Evolutionary conservation across 2,888 invertebrate species (phyloP).

Genomic region (Blomia tropicalis): DNA sequence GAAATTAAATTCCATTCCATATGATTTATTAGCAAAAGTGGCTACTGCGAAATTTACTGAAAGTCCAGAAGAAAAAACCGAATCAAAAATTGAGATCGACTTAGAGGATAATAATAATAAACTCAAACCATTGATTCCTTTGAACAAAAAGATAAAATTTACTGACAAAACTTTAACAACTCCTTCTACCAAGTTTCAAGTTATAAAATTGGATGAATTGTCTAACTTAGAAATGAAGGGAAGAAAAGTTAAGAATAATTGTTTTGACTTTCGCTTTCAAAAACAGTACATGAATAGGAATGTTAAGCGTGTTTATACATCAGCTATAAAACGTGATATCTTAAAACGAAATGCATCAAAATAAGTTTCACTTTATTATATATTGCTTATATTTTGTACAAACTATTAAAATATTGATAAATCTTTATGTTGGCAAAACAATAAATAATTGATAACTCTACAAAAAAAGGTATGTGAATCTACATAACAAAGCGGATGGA

Average conservation of each 20-base stretch:
- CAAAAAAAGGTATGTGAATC: neutral
- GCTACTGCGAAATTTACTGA: neutral
- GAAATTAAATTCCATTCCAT: neutral
- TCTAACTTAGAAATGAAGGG: neutral
- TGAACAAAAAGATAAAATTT: neutral
- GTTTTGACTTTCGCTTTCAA: slow-evolving; percentile 6
- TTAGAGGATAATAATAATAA: neutral
- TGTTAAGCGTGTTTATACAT: neutral
- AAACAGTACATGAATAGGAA: neutral
- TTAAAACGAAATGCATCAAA: too few species aligned
- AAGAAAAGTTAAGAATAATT: neutral
- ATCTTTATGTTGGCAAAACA: neutral
- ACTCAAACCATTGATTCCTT: neutral
- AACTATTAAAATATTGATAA: too few species aligned
- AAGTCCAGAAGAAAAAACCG: neutral
- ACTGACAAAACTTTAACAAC: neutral
- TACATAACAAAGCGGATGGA: neutral
- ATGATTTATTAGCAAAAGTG: neutral
- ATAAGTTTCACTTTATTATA: too few species aligned
- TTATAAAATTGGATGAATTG: slow-evolving; percentile 3
- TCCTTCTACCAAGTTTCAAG: neutral
- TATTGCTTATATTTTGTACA: too few species aligned
- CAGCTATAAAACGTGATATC: too few species aligned
- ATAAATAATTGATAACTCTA: neutral
- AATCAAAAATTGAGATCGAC: neutral